phyloP scores from a whole-genome alignment of 2,888 invertebrate species.

The Abscondita cerata region DNA sequence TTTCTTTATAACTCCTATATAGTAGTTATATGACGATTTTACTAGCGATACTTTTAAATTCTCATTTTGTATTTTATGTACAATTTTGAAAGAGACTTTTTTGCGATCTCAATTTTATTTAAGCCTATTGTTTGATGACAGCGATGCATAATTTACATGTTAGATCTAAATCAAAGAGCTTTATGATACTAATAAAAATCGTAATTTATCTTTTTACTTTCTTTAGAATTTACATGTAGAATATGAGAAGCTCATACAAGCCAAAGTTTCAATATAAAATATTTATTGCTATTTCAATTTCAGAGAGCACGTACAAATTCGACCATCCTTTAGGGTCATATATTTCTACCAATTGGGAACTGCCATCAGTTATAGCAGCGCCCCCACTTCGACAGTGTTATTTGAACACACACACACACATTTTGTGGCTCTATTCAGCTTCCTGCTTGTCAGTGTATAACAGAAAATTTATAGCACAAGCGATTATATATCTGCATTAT shows the following conservation, averaged over 20 bases:
- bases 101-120: too few species aligned
- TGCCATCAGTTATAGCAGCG: slow-evolving; percentile 9
- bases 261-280: slow-evolving; percentile 11
- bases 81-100: too few species aligned
- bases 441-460: slow-evolving; percentile 8
- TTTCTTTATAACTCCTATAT: too few species aligned
- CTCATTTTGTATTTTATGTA: too few species aligned
- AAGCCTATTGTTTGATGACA: too few species aligned
- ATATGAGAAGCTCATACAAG: slow-evolving; percentile 2
- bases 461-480: neutral
- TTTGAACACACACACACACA: slow-evolving; percentile 9
- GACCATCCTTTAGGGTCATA: slow-evolving; percentile 8
- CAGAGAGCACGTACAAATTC: slow-evolving; percentile 12
- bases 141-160: too few species aligned
- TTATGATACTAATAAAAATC: too few species aligned
- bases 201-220: neutral
- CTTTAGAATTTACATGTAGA: slow-evolving; percentile 3
- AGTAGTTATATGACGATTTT: too few species aligned
- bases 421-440: slow-evolving; percentile 10
- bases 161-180: too few species aligned
- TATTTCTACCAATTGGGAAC: slow-evolving; percentile 9
- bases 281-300: slow-evolving; percentile 12
- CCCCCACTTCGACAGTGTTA: slow-evolving; percentile 1
- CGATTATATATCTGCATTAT: neutral
- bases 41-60: too few species aligned